These are phyloP conservation scores for Apolygus lucorum DNA, from an alignment of 1,140 invertebrate species.

Conservation along the genomic window DNA sequence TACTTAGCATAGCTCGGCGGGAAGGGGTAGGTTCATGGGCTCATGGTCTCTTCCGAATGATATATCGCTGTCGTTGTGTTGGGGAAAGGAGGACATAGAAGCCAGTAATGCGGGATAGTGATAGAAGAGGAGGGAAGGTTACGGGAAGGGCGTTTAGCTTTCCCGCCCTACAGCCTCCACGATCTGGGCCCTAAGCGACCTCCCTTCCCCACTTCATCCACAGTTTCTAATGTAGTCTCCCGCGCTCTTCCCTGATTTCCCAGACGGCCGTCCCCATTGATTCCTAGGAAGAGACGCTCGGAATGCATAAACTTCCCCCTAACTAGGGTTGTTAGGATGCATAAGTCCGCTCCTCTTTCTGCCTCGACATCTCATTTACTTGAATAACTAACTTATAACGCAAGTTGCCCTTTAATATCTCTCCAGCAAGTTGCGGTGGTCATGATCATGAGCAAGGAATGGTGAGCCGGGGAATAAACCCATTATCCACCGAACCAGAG, in stretches of 20 bases:
- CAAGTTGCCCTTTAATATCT: conserved; percentile 9
- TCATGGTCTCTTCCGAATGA: conserved; percentile 1
- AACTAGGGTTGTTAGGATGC: conserved; percentile 20
- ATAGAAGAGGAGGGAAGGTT: neutral
- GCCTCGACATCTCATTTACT: conserved; percentile 20
- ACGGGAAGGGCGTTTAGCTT: neutral
- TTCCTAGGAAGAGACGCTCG: conserved; percentile 9
- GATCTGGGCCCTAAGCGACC: neutral
- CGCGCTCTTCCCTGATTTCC: conserved; percentile 19
- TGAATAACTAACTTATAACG: conserved; percentile 21
- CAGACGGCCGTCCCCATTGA: conserved; percentile 21
- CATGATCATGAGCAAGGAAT: too few species aligned
- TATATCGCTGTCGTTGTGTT: neutral
- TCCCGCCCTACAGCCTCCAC: too few species aligned
- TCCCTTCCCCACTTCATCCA: neutral
- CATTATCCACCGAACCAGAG: too few species aligned
- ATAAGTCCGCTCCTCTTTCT: conserved; percentile 6
- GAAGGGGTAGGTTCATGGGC: neutral
- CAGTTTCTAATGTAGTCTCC: conserved; percentile 7
- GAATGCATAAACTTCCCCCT: conserved; percentile 22
- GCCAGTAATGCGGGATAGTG: neutral
- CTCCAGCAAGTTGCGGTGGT: too few species aligned
- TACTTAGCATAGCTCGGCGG: neutral
- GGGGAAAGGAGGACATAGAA: neutral
- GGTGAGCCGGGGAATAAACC: too few species aligned